Conservation (phyloP, 2,113 vertebrate genomes). For the Crotalus viridis region DNA sequence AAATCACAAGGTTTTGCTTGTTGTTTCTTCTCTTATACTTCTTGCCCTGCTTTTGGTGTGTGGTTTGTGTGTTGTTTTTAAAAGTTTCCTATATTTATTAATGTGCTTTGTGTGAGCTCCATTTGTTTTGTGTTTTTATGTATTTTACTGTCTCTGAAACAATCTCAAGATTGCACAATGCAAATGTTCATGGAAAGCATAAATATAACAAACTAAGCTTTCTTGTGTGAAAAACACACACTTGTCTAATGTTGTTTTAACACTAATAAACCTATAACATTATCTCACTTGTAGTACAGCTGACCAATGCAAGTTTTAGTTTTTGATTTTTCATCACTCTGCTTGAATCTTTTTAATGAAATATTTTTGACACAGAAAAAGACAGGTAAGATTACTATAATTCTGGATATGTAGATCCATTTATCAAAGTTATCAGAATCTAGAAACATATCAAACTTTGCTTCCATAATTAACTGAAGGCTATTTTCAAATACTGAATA, state of each 20-base stretch:
- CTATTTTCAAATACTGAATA: neutral
- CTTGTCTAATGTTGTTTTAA: constrained; percentile 8
- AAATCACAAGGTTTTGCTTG: constrained; percentile 70
- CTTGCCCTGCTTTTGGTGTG: constrained; percentile 46
- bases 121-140: constrained; percentile 75
- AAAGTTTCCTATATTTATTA: constrained; percentile 76
- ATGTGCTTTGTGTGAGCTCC: constrained; percentile 71
- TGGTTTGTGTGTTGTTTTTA: constrained; percentile 73
- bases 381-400: constrained; percentile 11
- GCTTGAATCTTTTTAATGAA: constrained; percentile 22
- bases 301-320: constrained; percentile 61
- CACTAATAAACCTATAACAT: constrained; percentile 7
- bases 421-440: constrained; percentile 15
- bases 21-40: constrained; percentile 68
- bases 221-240: constrained; percentile 25
- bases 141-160: constrained; percentile 71
- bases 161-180: constrained; percentile 91
- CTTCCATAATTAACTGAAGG: neutral
- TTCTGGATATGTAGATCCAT: neutral
- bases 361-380: neutral
- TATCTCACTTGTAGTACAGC: constrained; percentile 50
- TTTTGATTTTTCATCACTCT: constrained; percentile 69
- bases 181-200: constrained; percentile 67
- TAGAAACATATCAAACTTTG: neutral
- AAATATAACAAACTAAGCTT: constrained; percentile 44